phyloP scores from a whole-genome alignment of 2,888 invertebrate genomes.

The Mesorhabditis spiculigera region DNA sequence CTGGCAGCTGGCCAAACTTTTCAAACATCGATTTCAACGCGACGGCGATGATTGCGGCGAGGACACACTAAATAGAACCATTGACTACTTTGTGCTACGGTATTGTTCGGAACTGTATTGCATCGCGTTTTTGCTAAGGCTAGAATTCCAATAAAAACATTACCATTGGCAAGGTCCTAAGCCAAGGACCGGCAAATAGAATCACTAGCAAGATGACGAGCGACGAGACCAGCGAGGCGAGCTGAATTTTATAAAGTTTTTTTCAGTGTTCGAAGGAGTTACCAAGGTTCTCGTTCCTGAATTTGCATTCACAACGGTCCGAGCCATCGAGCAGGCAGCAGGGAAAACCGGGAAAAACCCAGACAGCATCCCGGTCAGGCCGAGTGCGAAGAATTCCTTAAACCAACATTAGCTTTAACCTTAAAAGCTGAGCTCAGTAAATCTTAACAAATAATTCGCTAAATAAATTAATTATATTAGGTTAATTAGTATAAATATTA shows the following conservation, averaged over 20 bases:
- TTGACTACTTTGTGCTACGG: too few species aligned
- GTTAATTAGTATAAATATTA: too few species aligned
- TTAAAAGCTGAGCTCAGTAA: too few species aligned
- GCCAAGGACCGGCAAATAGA: constrained; percentile 60
- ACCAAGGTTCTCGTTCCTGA: constrained; percentile 81
- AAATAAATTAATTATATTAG: too few species aligned
- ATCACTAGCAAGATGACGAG: neutral
- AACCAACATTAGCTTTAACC: too few species aligned
- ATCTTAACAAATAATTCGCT: too few species aligned
- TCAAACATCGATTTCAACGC: constrained; percentile 75
- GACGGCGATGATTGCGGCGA: constrained; percentile 77
- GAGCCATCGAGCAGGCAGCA: constrained; percentile 62
- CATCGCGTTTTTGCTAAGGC: too few species aligned
- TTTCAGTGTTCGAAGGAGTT: too few species aligned
- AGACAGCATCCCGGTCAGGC: constrained; percentile 70
- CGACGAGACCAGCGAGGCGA: neutral
- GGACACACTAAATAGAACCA: constrained; percentile 73
- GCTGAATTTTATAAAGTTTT: too few species aligned
- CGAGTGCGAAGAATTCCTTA: constrained; percentile 55
- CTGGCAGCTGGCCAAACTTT: constrained; percentile 40
- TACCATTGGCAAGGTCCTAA: neutral
- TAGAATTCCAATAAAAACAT: too few species aligned
- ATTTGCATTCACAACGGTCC: constrained; percentile 73
- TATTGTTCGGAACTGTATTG: too few species aligned
- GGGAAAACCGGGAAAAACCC: constrained; percentile 64